A percentile compares a stretch with the other conserved stretches of the same genome.
These are phyloP conservation scores for Perodicticus potto DNA, from an alignment of 2,797 vertebrate species.

Conservation along the genomic window DNA sequence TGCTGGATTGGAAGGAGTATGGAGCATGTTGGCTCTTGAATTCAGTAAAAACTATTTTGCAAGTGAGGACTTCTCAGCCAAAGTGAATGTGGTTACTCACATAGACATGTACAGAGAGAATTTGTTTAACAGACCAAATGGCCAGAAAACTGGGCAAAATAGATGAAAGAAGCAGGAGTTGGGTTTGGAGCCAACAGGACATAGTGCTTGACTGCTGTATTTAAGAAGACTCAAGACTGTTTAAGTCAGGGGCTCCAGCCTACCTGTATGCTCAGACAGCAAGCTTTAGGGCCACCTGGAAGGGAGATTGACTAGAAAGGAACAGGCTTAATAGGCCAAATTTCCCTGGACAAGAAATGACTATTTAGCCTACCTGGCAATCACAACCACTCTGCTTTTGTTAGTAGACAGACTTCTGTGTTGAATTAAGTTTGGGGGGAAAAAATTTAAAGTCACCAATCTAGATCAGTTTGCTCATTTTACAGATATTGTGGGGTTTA, in stretches of 20 bases:
- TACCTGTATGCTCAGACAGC: not conserved
- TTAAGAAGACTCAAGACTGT: not conserved
- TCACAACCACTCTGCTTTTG: not conserved
- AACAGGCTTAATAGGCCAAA: not conserved
- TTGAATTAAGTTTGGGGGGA: constrained; percentile 8
- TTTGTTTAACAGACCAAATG: not conserved
- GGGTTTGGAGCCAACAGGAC: not conserved
- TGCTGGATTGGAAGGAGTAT: not conserved
- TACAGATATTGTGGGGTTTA: not conserved
- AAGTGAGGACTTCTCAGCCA: not conserved
- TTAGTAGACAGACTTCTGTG: not conserved
- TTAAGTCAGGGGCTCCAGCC: not conserved
- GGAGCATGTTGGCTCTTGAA: not conserved
- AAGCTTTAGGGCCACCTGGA: not conserved
- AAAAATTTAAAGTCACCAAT: not conserved
- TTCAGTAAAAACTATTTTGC: not conserved
- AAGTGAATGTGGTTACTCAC: not conserved
- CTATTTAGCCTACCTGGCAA: not conserved
- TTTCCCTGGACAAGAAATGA: not conserved
- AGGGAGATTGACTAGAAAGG: not conserved
- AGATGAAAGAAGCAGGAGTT: not conserved
- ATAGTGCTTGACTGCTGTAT: not conserved
- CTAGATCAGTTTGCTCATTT: constrained; percentile 31
- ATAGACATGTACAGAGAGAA: not conserved
- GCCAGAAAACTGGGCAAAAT: not conserved